phyloP scores from a whole-genome alignment of 2,113 vertebrate genomes.

The Peromyscus leucopus region DNA sequence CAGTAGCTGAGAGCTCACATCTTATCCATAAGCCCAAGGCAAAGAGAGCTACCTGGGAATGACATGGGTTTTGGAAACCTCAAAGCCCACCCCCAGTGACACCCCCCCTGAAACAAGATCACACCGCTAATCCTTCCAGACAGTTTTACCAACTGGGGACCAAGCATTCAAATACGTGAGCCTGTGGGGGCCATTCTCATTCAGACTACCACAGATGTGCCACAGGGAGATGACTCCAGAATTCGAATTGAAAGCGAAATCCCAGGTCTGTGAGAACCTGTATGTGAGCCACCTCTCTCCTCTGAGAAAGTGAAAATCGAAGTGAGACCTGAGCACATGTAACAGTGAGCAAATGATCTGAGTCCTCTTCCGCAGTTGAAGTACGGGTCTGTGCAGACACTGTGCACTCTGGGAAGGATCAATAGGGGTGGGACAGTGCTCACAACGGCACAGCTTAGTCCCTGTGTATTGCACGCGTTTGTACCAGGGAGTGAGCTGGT shows the following conservation, averaged over 20 bases:
- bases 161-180: not conserved
- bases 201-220: not conserved
- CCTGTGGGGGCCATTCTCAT: not conserved
- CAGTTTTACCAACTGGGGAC: not conserved
- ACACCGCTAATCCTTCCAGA: not conserved
- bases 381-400: not conserved
- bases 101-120: not conserved
- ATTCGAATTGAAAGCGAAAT: not conserved
- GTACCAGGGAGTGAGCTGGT: not conserved
- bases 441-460: not conserved
- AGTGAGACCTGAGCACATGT: not conserved
- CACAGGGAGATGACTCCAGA: not conserved
- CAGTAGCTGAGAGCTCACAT: not conserved
- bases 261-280: rapidly evolving
- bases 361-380: not conserved
- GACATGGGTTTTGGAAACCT: not conserved
- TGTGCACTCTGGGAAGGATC: not conserved
- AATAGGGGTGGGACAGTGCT: not conserved
- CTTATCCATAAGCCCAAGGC: not conserved
- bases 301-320: not conserved
- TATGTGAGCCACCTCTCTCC: not conserved
- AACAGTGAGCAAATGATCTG: not conserved
- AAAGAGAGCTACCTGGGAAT: not conserved
- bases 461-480: too few species aligned
- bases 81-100: not conserved